Conservation (phyloP, 2,113 vertebrate species). For the Hippolais icterina region DNA sequence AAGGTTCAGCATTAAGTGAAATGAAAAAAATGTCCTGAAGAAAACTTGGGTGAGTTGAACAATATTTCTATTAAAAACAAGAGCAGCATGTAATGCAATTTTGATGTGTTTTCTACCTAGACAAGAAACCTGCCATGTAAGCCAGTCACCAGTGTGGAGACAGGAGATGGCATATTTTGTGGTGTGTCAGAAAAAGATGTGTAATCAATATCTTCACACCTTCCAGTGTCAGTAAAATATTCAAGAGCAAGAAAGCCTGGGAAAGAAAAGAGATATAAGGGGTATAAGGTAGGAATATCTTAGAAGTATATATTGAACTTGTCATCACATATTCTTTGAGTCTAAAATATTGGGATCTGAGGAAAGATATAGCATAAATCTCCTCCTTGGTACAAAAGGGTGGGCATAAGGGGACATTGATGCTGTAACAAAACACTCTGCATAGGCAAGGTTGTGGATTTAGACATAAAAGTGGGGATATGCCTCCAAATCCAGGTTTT, state of each 20-base stretch:
- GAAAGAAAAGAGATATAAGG: neutral
- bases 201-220: slow-evolving; percentile 16
- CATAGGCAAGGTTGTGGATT: neutral
- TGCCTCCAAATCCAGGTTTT: neutral
- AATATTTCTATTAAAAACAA: slow-evolving; percentile 32
- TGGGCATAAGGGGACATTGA: neutral
- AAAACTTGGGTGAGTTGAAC: slow-evolving; percentile 18
- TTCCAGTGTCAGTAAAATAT: neutral
- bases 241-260: neutral
- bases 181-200: neutral
- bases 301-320: neutral
- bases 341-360: neutral
- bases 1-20: neutral
- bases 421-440: neutral
- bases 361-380: neutral
- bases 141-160: neutral
- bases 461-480: neutral
- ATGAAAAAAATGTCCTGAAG: neutral
- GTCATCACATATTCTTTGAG: neutral
- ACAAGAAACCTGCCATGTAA: slow-evolving; percentile 1
- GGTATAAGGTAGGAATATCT: neutral
- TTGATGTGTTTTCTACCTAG: neutral
- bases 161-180: neutral
- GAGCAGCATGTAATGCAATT: slow-evolving; percentile 4
- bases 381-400: neutral